Evolutionary conservation across 2,888 invertebrate genomes (phyloP).

Genomic region (Caenorhabditis sulstoni): DNA sequence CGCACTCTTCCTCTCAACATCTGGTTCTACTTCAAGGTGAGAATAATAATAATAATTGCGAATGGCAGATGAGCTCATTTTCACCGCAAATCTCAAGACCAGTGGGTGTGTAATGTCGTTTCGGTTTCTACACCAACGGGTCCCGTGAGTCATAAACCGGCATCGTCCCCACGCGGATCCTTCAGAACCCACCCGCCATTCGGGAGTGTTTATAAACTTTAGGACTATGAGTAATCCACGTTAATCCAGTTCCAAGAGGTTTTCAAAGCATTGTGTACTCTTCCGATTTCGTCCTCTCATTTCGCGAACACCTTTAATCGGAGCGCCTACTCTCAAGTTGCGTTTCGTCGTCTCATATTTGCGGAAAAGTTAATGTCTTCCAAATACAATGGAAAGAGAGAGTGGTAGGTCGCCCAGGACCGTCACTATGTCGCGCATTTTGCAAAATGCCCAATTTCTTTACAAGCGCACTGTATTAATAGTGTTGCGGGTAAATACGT

Average conservation of each 20-base stretch:
- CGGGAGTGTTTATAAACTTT: slow-evolving; percentile 54
- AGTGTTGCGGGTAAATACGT: slow-evolving; percentile 57
- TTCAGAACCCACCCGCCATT: background rate
- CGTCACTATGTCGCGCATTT: slow-evolving; percentile 41
- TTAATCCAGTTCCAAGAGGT: slow-evolving; percentile 58
- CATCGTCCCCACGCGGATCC: too few species aligned
- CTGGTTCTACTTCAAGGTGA: slow-evolving; percentile 54
- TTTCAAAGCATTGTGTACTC: slow-evolving; percentile 49
- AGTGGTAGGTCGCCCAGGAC: slow-evolving; percentile 27
- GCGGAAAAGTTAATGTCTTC: slow-evolving; percentile 59
- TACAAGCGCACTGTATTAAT: slow-evolving; percentile 57
- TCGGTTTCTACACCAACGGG: slow-evolving; percentile 8
- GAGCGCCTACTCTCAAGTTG: slow-evolving; percentile 54
- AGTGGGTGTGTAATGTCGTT: slow-evolving; percentile 33
- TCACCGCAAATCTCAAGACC: slow-evolving; percentile 18
- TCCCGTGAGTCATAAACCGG: slow-evolving; percentile 20
- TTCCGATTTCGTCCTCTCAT: slow-evolving; percentile 46
- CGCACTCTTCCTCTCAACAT: slow-evolving; percentile 54
- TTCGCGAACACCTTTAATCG: slow-evolving; percentile 58
- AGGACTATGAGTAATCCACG: slow-evolving; percentile 51
- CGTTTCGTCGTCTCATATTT: slow-evolving; percentile 53
- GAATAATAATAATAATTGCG: slow-evolving; percentile 28
- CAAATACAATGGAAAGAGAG: slow-evolving; percentile 44
- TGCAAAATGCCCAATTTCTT: slow-evolving; percentile 57
- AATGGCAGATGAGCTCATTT: slow-evolving; percentile 27